Base-by-base conservation (phyloP, 2,113 vertebrate genomes). In the Aphelocoma coerulescens region DNA sequence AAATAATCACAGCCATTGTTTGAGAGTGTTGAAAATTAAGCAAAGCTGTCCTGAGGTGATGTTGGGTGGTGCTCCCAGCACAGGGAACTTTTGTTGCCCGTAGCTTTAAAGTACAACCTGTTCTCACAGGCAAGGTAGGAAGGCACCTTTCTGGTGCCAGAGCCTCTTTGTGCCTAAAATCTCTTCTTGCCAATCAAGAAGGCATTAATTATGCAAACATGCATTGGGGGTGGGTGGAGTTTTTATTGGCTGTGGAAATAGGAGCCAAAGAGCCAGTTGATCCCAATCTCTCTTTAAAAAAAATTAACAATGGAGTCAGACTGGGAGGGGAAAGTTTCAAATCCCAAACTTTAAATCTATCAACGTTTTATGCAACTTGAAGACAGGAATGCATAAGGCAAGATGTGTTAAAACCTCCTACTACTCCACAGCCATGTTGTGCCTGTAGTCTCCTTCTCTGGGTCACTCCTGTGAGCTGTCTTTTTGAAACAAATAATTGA, bases 391-490 rank as follows among this genome's bases (percentile, higher is more conserved):
- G 32, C 49, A 15, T 65, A 61, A 95, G 30, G 41, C n/a, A 66
- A 80, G n/a, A 37, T 49, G 41, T 32, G 1, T 76, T 80, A 52
- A 85, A 88, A 22, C 7, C 27, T 90, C 61, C 59, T 33, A 9
- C 16, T 7, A 0, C 35, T 32, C 30, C 41, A 17, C 17, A 55
- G n/a, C 23, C 7, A 1, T 19, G 10, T 12, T 83, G 0, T 68
- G 28, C 33, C 30, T 66, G 23, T 7, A 11, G 46, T n/a, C 13
- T 54, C 3, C 2, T 46, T 51, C 41, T 63, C 10, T 49, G 17
- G 8, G 33, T 72, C 17, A 3, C 9, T 59, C 26, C 48, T 30
- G 9, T 24, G 43, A 85, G 35, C 33, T 80, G 57, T 41, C 19
- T 66, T 66, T 67, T 55, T 66, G 69, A 61, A 85, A 27, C 23